A percentile compares a stretch with the other conserved stretches of the same genome.
These are phyloP conservation scores for Abramis brama DNA, from an alignment of 2,113 vertebrate species.

Conservation along the genomic window DNA sequence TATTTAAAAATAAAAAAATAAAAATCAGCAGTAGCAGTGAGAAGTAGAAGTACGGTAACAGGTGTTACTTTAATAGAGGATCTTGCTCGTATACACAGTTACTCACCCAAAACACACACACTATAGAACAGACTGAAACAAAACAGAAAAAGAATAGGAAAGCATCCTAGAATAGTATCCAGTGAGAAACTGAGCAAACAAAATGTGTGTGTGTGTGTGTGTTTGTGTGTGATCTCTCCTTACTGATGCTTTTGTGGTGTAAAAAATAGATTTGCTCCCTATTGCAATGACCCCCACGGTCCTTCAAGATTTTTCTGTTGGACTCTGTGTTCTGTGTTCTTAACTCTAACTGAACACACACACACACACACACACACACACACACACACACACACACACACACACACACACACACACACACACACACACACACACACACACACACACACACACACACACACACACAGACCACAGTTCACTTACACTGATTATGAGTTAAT, in stretches of 20 bases:
- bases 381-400: not conserved
- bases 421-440: conserved; percentile 3
- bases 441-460: not conserved
- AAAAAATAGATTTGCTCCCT: conserved; percentile 30
- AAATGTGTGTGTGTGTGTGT: not conserved
- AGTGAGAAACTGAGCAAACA: not conserved
- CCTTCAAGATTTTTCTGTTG: not conserved
- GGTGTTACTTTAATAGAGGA: not conserved
- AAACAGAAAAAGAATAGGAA: not conserved
- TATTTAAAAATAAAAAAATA: not conserved
- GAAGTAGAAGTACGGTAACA: not conserved
- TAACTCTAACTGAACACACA: not conserved
- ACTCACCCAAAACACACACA: not conserved
- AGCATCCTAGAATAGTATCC: not conserved
- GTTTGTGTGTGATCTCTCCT: not conserved
- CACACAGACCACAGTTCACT: not conserved
- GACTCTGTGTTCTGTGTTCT: conserved; percentile 13
- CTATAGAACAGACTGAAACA: not conserved
- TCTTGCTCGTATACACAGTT: not conserved
- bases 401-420: not conserved
- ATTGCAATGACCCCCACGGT: not conserved
- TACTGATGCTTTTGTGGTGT: conserved; percentile 15
- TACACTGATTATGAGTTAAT: not conserved
- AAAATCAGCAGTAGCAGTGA: not conserved
- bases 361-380: not conserved